A percentile compares a stretch with the other conserved stretches of the same genome.
Conservation (phyloP, 2,888 invertebrate species). For the Hirtodrosophila duncani region DNA sequence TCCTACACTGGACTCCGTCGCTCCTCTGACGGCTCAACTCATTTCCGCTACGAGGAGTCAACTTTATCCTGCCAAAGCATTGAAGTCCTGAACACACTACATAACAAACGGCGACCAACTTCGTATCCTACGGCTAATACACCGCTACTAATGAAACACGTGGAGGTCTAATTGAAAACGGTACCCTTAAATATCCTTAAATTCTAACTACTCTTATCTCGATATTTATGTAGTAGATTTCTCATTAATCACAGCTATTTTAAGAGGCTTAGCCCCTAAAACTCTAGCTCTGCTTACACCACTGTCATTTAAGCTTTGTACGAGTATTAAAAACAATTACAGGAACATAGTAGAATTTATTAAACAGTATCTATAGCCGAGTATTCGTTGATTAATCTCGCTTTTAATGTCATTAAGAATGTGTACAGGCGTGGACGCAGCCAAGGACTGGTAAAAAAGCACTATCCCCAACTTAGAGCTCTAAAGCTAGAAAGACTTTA, state of each 20-base stretch:
- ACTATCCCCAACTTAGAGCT: too few species aligned
- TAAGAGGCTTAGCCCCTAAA: too few species aligned
- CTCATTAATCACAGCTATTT: too few species aligned
- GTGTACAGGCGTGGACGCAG: too few species aligned
- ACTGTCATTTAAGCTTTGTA: too few species aligned
- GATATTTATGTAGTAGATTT: too few species aligned
- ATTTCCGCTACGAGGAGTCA: slow-evolving; percentile 75
- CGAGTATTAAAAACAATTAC: slow-evolving; percentile 28
- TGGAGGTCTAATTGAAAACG: slow-evolving; percentile 57
- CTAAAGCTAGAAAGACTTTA: too few species aligned
- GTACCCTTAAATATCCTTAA: too few species aligned
- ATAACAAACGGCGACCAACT: slow-evolving; percentile 64
- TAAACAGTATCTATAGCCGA: slow-evolving; percentile 37
- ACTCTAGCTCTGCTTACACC: too few species aligned
- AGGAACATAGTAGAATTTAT: slow-evolving; percentile 44
- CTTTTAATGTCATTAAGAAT: slow-evolving; percentile 43
- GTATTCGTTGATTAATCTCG: slow-evolving; percentile 34
- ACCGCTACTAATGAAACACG: slow-evolving; percentile 75
- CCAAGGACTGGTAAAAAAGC: too few species aligned
- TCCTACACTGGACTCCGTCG: slow-evolving; percentile 73
- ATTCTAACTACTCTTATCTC: too few species aligned
- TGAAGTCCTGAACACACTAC: slow-evolving; percentile 59
- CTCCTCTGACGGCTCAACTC: slow-evolving; percentile 75
- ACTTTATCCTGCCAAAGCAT: slow-evolving; percentile 76
- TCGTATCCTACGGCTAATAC: slow-evolving; percentile 76